Evolutionary conservation across 2,113 vertebrate species (phyloP).

Genomic region (Eubucco bourcierii): DNA sequence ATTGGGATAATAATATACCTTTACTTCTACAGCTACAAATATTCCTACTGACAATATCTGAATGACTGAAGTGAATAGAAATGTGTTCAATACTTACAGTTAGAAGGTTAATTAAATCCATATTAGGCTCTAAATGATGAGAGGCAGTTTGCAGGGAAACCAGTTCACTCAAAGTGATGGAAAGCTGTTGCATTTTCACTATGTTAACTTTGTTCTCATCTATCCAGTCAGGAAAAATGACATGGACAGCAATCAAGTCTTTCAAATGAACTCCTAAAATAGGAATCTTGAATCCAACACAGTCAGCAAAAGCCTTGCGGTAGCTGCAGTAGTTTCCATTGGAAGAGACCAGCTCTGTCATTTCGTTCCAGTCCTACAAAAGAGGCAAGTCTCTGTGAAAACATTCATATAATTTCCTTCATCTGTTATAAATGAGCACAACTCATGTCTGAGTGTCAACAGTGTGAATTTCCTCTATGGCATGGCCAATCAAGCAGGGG

Average conservation of each 20-base stretch:
- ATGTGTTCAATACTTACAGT: constrained; percentile 79
- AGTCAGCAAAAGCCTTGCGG: constrained; percentile 91
- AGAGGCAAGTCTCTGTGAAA: constrained; percentile 58
- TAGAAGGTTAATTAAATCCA: constrained; percentile 95
- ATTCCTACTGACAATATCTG: neutral
- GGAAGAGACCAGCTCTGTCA: constrained; percentile 96
- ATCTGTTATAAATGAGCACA: neutral
- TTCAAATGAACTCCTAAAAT: constrained; percentile 97
- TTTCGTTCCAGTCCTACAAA: constrained; percentile 92
- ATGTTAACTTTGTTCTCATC: constrained; percentile 91
- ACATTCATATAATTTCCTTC: constrained; percentile 25
- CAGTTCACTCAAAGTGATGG: constrained; percentile 92
- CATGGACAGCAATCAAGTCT: constrained; percentile 95
- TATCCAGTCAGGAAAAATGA: constrained; percentile 92
- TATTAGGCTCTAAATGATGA: constrained; percentile 92
- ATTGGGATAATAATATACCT: neutral
- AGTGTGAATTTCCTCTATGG: neutral
- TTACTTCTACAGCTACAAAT: neutral
- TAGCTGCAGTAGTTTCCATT: constrained; percentile 96
- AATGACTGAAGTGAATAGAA: neutral
- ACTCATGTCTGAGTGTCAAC: neutral
- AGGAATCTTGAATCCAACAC: constrained; percentile 92
- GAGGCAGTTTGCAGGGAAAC: constrained; percentile 88
- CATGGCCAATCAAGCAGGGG: neutral
- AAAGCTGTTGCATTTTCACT: constrained; percentile 98